These are phyloP conservation scores for Aspidiotus destructor DNA, from an alignment of 2,888 invertebrate species.

Conservation along the genomic window DNA sequence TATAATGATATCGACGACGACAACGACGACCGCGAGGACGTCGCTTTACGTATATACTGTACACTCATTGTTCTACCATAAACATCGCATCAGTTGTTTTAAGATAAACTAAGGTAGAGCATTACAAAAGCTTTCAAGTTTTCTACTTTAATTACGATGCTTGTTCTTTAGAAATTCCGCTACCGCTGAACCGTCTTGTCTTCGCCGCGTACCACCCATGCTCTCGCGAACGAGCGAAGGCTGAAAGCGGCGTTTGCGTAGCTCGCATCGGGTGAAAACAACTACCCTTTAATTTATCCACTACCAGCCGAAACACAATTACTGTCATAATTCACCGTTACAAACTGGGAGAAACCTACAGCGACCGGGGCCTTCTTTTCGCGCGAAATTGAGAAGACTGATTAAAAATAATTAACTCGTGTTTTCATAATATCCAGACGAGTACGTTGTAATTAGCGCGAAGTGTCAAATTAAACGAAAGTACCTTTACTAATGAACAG, in stretches of 20 bases:
- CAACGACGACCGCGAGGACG: too few relatives aligned
- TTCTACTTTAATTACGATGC: slow-evolving; percentile 30
- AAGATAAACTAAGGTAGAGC: slow-evolving; percentile 13
- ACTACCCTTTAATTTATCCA: slow-evolving; percentile 30
- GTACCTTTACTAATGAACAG: too few relatives aligned
- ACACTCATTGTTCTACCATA: background rate
- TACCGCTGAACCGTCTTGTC: background rate
- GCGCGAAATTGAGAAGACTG: slow-evolving; percentile 13
- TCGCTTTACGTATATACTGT: too few relatives aligned
- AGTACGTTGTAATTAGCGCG: background rate
- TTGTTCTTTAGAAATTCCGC: slow-evolving; percentile 27
- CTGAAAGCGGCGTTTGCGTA: slow-evolving; percentile 11
- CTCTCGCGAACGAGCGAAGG: background rate
- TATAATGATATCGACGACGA: too few relatives aligned
- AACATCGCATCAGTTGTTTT: background rate
- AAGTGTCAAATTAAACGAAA: background rate
- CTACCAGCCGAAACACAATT: slow-evolving; percentile 24
- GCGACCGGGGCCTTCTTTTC: background rate
- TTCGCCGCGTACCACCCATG: background rate
- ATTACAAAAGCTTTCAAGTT: slow-evolving; percentile 32
- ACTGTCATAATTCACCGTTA: slow-evolving; percentile 23
- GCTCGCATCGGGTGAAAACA: slow-evolving; percentile 16
- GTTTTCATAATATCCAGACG: slow-evolving; percentile 3
- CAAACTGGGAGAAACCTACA: slow-evolving; percentile 8
- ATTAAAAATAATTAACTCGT: slow-evolving; percentile 27